phyloP scores from a whole-genome alignment of 1,140 invertebrate species.

The Tigriopus japonicus region DNA sequence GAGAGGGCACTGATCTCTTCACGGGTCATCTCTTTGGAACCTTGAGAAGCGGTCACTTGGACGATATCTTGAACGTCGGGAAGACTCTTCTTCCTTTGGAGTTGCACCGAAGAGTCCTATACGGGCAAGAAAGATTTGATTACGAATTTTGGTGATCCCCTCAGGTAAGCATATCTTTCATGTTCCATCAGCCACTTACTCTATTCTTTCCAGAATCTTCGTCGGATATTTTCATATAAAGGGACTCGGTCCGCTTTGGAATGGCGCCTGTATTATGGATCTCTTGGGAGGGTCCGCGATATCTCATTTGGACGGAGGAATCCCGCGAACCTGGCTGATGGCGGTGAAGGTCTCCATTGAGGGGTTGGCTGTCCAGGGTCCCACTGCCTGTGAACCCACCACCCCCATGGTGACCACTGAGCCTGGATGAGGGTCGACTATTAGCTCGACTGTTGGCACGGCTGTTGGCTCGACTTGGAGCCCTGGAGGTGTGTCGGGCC shows the following conservation, averaged over 20 bases:
- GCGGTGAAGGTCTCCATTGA: slow-evolving; percentile 21
- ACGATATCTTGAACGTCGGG: slow-evolving; percentile 64
- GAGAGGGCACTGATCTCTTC: slow-evolving; percentile 87
- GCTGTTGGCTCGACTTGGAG: slow-evolving; percentile 20
- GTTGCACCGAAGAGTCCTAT: slow-evolving; percentile 23
- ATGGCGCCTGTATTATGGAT: slow-evolving; percentile 58
- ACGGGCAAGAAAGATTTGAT: not conserved
- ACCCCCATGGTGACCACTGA: slow-evolving; percentile 16
- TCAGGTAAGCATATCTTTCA: no score
- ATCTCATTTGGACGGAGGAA: slow-evolving; percentile 20
- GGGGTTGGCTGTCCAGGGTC: slow-evolving; percentile 28
- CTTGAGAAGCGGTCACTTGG: slow-evolving; percentile 31
- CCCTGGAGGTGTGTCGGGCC: slow-evolving; percentile 27
- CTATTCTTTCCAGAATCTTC: not conserved
- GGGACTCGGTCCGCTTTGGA: slow-evolving; percentile 68
- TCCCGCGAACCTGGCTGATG: slow-evolving; percentile 13
- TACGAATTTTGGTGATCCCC: no score
- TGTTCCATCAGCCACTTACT: no score
- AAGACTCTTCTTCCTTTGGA: slow-evolving; percentile 77
- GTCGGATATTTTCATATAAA: slow-evolving; percentile 23
- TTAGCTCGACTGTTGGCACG: slow-evolving; percentile 16
- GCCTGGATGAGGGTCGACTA: not conserved
- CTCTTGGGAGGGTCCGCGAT: slow-evolving; percentile 59
- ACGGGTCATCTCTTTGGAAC: slow-evolving; percentile 60
- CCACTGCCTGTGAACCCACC: slow-evolving; percentile 20